Evolutionary conservation across 2,888 invertebrate species (phyloP), one percentile per base, ranked within the genome.

Genomic region (Incurvaria masculella): DNA sequence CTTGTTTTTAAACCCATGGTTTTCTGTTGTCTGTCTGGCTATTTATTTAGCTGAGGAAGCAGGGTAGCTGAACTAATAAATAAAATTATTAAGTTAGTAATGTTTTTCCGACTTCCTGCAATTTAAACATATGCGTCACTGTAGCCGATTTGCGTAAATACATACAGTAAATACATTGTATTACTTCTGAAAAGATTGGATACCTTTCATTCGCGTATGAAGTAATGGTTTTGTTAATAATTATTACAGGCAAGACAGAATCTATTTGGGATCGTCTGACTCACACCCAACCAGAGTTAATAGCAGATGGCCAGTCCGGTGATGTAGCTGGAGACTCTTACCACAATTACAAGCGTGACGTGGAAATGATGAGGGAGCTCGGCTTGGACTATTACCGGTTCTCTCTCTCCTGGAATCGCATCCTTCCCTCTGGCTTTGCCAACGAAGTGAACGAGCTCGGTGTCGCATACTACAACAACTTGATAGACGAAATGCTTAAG

Each of bases 361-460:
- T 50, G 21, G 42, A 50, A 38, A 48, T 50, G 45, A 16, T 50
- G 16, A 21, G 45, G 17, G 50, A 50, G 43, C 38, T 48, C 38
- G 54, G 54, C 1, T 33, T 51, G n/a, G 48, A 54, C 45, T 69
- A 76, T 49, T 84, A 83, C 60, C 68, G 83, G n/a, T 83, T 84
- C 60, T 83, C 82, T 0, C 62, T 84, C 27, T 79, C 84, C 0
- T 88, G 88, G 88, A 59, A 82, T 1, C 66, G 87, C 42, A 74
- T 87, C 39, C 65, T 87, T 55, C 85, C 86, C 1, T 73, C 69
- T 21, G 87, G 85, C 21, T 71, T 74, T 49, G 64, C 70, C 42
- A 73, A 81, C 53, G 58, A 71, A 14, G 65, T 86, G 11, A 89
- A 85, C 61, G 64, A 69, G 42, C 73, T 73, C 2, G 89, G 86